phyloP scores from a whole-genome alignment of 2,113 vertebrate species.

The Kobus ellipsiprymnus region DNA sequence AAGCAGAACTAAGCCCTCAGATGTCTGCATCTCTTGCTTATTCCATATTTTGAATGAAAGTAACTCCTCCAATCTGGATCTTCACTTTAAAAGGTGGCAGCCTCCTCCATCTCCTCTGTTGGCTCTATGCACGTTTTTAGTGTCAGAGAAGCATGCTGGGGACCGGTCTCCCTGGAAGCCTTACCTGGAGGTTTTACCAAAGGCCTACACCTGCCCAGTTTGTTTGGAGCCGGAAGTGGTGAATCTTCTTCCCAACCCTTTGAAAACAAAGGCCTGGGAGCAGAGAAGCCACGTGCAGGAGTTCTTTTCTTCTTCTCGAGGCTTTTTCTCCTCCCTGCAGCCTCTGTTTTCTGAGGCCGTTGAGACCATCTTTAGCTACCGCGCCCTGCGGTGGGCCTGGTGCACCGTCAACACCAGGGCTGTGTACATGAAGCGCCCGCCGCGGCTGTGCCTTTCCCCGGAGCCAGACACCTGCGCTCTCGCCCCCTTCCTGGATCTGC shows the following conservation, averaged over 20 bases:
- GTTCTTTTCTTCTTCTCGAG: constrained; percentile 77
- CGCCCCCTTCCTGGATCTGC: constrained; percentile 93
- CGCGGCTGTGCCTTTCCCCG: constrained; percentile 80
- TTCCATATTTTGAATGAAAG: background rate
- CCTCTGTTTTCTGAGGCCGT: constrained; percentile 82
- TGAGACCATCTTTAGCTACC: constrained; percentile 81
- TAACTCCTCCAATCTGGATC: background rate
- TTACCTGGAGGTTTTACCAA: constrained; percentile 89
- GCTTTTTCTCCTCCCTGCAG: constrained; percentile 88
- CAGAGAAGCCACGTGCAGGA: constrained; percentile 80
- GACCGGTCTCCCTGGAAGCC: constrained; percentile 87
- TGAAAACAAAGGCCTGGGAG: constrained; percentile 79
- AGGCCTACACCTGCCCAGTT: constrained; percentile 86
- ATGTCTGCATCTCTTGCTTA: background rate
- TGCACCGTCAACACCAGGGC: constrained; percentile 94
- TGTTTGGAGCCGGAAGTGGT: constrained; percentile 79
- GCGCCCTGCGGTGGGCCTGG: constrained; percentile 94
- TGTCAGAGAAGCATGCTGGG: constrained; percentile 86
- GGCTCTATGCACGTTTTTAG: constrained; percentile 90
- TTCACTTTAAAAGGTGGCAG: constrained; percentile 75
- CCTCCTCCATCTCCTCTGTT: constrained; percentile 85
- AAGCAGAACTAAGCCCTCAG: background rate
- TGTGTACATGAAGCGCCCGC: constrained; percentile 85
- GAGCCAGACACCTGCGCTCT: constrained; percentile 87
- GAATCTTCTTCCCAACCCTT: constrained; percentile 78